Evolutionary conservation across 64 coral and sea anemone species (phyloP), one percentile per base, ranked within the genome.

Genomic region (Porites australiensis): DNA sequence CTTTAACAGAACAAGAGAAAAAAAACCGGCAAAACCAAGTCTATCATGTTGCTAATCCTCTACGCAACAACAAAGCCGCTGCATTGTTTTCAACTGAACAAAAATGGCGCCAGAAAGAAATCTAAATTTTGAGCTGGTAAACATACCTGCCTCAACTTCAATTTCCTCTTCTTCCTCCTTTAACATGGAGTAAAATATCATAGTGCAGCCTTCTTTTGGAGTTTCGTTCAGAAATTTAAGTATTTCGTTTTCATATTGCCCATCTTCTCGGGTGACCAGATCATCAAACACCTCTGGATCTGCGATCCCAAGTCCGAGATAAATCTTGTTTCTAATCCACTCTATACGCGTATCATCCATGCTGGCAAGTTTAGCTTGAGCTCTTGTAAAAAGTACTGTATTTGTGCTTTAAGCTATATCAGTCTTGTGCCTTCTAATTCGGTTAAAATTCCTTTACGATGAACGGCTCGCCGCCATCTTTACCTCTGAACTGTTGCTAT

Each of bases 331-430:
- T 94, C 94, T 86, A 79, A 99, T 91, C 98, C 98, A 99, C 76
- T 99, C 98, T 88, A 99, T 99, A 6, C 98, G 87, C 67, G 92
- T 87, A 73, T 99, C 98, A 77, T 99, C 98, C 98, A 99, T 99
- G 16, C 14, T 92, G 81, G 45, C 81, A 45, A 64, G 6, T 12
- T 13, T 50, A 52, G 51, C 8, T 13, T 20, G 5, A 64, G 77
- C 58, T 82, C 43, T 82, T 13, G 64, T 64, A 65, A 3, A 18
- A 50, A 22, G 22, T 5, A 10, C 2, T 84, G 45, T 68, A 68
- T 52, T 49, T 50, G 53, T 65, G 9, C 47, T 50, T 84, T 46
- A 47, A 65, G 22, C 50, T 4, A 18, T 8, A 19, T 50, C 18
- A n/a, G 18, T n/a, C 51, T 23, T 52, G 46, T 45, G 27, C 27